Base-by-base conservation (phyloP, 1,140 invertebrate species). In the Meloidogyne exigua region DNA sequence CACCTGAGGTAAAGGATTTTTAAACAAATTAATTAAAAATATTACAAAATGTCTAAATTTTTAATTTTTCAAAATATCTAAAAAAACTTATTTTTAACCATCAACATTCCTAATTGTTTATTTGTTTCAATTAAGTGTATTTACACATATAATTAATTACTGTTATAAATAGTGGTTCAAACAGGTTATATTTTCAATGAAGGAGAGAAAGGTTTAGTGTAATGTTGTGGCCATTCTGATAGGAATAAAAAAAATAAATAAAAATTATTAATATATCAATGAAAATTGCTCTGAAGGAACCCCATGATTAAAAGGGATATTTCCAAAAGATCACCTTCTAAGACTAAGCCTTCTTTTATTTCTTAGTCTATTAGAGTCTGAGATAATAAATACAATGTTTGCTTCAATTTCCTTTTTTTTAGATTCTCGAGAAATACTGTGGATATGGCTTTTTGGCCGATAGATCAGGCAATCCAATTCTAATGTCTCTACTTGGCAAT, bases 341-440 rank as follows among this genome's bases (percentile, higher is more conserved):
- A n/a, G n/a, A n/a, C n/a, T n/a, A n/a, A n/a, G n/a, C 28, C 7
- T 32, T 32, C 2, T 3, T 32, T 32, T 3, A 32, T 32, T 32
- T 32, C 2, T 32, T 32, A 3, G 28, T 32, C 7, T 7, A 32
- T 32, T 32, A 32, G 28, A 32, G 28, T 32, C 28, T 32, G 28
- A 32, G 28, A 3, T 32, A 32, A 32, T 32, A 32, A 32, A 32
- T 32, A 3, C 2, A 32, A 32, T 32, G 7, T 32, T 32, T 32
- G 28, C 2, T 3, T 32, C 7, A 32, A 32, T 3, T 32, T 32
- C n/a, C n/a, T 32, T 32, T 44, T 18, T 81, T 86, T 49, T 75
- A 86, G 85, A 83, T 87, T 32, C 78, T 87, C 12, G 86, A 88
- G 36, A 87, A 87, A 68, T 88, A 88, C 62, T 88, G 85, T 68